Base-by-base conservation (phyloP, 2,888 invertebrate species). In the Orthonevra nobilis region DNA sequence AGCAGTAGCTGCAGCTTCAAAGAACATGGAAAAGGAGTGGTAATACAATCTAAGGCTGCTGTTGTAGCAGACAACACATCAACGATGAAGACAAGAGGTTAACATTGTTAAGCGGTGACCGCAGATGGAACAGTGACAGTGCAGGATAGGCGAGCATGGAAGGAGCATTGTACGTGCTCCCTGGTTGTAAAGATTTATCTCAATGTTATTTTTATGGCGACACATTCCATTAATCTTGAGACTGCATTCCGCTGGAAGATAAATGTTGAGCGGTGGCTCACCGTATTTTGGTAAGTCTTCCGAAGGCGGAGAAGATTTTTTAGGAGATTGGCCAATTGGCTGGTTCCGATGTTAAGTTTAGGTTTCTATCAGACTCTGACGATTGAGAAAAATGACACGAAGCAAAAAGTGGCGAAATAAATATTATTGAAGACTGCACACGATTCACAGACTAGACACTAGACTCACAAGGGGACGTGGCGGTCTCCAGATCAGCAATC, bases 141-240 rank as follows among this genome's bases (percentile, higher is more conserved):
- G 50, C 15, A 40, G 17, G 19, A 15, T 20, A 20, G 48, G 20
- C 36, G 26, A 20, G 4, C 19, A n/a, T 28, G 15, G 9, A 17
- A 46, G 58, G 30, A 54, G 30, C 26, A 14, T 40, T 20, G 48
- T n/a, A 28, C 14, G 36, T 12, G 34, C 34, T 64, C 32, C 48
- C 40, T 52, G 72, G 64, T 77, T 50, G 64, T 72, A 60, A 64
- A 77, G 70, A 77, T 70, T 77, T 77, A 77, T 77, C 52, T 70
- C 63, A 46, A 72, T 58, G 72, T 72, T 60, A 60, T 77, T 77
- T 77, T 77, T 77, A 77, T 77, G 77, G 72, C 60, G 72, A 77
- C 77, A 77, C 70, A 77, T 66, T 72, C 77, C 72, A 77, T 77
- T 77, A 64, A 77, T 77, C 72, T 60, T 32, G 30, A 46, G 52